phyloP scores from a whole-genome alignment of 2,797 vertebrate genomes.

The Hypotaenidia philippensis region DNA sequence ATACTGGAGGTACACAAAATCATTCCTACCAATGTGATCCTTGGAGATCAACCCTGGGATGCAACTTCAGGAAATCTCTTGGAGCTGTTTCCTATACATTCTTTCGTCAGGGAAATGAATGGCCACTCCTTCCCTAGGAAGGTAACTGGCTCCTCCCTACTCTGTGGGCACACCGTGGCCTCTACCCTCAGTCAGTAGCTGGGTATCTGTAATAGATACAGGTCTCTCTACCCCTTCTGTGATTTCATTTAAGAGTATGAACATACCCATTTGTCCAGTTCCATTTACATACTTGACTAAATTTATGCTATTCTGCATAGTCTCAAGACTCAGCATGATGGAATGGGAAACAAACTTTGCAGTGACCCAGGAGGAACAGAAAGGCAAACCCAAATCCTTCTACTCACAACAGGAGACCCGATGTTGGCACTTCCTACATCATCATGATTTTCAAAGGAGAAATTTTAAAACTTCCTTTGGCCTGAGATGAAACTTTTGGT shows the following conservation, averaged over 20 bases:
- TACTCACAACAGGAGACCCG: constrained; percentile 33
- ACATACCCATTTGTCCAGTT: neutral
- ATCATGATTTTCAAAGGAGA: constrained; percentile 58
- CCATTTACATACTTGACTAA: constrained; percentile 54
- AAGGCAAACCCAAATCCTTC: constrained; percentile 40
- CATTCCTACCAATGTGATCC: fast-evolving
- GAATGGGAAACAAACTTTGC: constrained; percentile 56
- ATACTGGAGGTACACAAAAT: neutral
- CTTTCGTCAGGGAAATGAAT: neutral
- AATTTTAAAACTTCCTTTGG: constrained; percentile 64
- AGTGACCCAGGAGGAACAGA: constrained; percentile 42
- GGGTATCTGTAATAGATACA: neutral
- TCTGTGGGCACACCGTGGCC: neutral
- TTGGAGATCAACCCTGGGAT: neutral
- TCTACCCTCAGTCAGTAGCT: neutral
- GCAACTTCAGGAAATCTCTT: neutral
- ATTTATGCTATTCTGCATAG: constrained; percentile 24
- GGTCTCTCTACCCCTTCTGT: neutral
- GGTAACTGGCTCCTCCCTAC: neutral
- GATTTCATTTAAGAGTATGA: neutral
- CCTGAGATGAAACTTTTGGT: constrained; percentile 13
- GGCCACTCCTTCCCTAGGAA: neutral
- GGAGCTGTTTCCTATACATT: neutral
- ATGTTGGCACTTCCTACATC: constrained; percentile 48
- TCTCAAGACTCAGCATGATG: constrained; percentile 45